Evolutionary conservation across 2,113 vertebrate species (phyloP), one percentile per base, ranked within the genome.

Genomic region (Pseudopipra pipra): DNA sequence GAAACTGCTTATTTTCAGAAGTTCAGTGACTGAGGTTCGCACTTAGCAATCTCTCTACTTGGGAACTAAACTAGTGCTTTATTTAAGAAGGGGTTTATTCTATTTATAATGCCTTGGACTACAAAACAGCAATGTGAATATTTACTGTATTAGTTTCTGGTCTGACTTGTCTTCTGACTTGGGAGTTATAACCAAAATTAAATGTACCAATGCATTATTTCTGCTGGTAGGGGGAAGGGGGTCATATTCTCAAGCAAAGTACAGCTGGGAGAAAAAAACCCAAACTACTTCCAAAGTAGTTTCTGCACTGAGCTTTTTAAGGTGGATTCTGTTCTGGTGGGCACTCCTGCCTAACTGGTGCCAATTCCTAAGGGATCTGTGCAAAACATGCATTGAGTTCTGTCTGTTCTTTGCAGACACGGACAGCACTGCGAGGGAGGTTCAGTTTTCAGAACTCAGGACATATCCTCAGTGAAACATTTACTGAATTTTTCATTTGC

Each of bases 141-240:
- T 61, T 67, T 44, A 51, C 31, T 79, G 5, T 44, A 5, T 65
- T 61, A 25, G 15, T 52, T 93, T 93, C 19, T 56, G 51, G 31
- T 78, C 37, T 84, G 46, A 80, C 22, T 59, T 68, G 49, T 76
- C 43, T 83, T 81, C 55, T 87, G 12, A 77, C 43, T 37, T 85
- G 12, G 21, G 11, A 85, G 51, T 85, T 39, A 58, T 5, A 80
- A 63, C 17, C 44, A 67, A 41, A 86, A 56, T 52, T 39, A 59
- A 66, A 44, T 43, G 11, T 51, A 73, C 19, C 12, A 27, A 35
- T 49, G 15, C 6, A 1, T 10, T 62, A 12, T 31, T 47, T 70
- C 46, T 73, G n/a, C 31, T 58, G 16, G 11, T 41, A 41, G 8
- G 15, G 4, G 1, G 0, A 13, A 7, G 2, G 7, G 17, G 21